phyloP scores from a whole-genome alignment of 2,888 invertebrate genomes.

The Orthosia cruda region DNA sequence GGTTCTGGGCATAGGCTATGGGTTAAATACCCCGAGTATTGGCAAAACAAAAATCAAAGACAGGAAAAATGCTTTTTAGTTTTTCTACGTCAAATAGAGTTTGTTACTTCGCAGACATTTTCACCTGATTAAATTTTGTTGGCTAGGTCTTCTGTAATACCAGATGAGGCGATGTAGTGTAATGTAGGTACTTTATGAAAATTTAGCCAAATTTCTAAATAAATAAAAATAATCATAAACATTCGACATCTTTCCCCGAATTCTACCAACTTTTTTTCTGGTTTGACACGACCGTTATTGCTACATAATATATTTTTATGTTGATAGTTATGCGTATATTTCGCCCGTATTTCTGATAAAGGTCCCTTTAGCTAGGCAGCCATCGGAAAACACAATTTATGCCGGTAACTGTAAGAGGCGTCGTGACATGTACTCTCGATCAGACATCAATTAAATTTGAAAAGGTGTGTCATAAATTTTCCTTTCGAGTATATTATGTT shows the following conservation, averaged over 20 bases:
- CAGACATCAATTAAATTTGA: constrained; percentile 42
- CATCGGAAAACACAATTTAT: constrained; percentile 44
- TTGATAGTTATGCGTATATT: neutral
- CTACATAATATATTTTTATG: constrained; percentile 10
- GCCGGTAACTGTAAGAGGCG: neutral
- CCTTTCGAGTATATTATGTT: neutral
- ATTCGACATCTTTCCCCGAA: neutral
- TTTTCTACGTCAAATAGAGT: too few species aligned
- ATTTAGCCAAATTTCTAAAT: neutral
- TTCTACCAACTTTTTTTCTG: constrained; percentile 1
- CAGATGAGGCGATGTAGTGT: neutral
- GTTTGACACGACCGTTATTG: neutral
- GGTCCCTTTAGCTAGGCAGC: constrained; percentile 26
- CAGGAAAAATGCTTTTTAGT: too few species aligned
- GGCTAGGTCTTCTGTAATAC: too few species aligned
- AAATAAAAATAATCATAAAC: constrained; percentile 6
- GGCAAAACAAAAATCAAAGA: too few species aligned
- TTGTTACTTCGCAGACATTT: too few species aligned
- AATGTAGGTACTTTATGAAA: neutral
- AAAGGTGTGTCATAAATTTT: constrained; percentile 9
- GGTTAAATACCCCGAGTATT: too few species aligned
- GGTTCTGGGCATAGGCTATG: too few species aligned
- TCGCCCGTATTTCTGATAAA: neutral
- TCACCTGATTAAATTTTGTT: too few species aligned
- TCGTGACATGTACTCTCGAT: constrained; percentile 19